Evolutionary conservation across 2,113 vertebrate genomes (phyloP), one percentile per base, ranked within the genome.

Genomic region (Vulpes lagopus): DNA sequence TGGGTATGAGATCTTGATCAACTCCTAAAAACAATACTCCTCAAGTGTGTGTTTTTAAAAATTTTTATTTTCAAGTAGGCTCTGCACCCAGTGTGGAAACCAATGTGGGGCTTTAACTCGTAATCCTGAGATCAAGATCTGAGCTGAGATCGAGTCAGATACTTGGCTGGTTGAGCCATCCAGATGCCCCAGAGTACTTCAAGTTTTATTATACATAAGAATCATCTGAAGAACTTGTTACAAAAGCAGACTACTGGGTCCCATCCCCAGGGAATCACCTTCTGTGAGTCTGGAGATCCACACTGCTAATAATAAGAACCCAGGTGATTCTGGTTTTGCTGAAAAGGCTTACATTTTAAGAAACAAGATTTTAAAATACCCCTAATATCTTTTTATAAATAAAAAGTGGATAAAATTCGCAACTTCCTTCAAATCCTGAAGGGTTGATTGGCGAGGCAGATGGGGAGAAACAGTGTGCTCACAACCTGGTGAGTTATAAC

Each of bases 291-390:
- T 51, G 69, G 11, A 55, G 7, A 69, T 11, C 22, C 30, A 23
- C 5, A 57, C 8, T 51, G 62, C 6, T 80, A 55, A n/a, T 67
- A 55, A 80, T 80, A 59, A 32, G 30, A 71, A 30, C 23, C 22
- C n/a, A 86, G 30, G 32, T 86, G 59, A 69, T 59, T 94, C 64
- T 91, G 43, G n/a, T 82, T 60, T 97, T 89, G 57, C 55, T 65
- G 49, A 22, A 51, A 51, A 73, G 1, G 11, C 17, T 81, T 23
- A 65, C 6, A 38, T 8, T 57, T 60, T 59, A 69, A 94, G 22
- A 96, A 91, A 88, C 14, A 69, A 30, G 32, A 71, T 35, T 62
- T 84, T 11, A 84, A 83, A 90, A 89, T 30, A 32, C 9, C 30
- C 74, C 9, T 64, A 20, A 4, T 84, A 20, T 83, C 14, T 53